phyloP scores from a whole-genome alignment of 2,113 vertebrate species.

The Pyrgilauda ruficollis region DNA sequence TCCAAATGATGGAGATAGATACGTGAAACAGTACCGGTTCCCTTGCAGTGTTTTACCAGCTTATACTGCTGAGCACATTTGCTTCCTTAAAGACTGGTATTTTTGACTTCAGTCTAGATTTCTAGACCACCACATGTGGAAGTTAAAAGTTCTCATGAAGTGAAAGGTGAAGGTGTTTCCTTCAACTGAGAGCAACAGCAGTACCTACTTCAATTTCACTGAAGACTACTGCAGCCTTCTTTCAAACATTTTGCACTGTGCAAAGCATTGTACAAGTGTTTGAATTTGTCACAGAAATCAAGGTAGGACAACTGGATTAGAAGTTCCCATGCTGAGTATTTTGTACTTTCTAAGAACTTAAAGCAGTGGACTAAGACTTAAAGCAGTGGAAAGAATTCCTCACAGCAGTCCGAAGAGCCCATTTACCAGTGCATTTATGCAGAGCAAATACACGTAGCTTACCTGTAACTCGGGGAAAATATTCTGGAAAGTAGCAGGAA shows the following conservation, averaged over 20 bases:
- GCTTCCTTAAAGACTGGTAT: neutral
- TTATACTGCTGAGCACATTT: neutral
- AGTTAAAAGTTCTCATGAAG: neutral
- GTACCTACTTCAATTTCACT: neutral
- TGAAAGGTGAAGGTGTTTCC: neutral
- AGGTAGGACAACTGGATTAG: neutral
- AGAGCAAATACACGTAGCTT: fast-evolving
- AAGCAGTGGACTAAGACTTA: neutral
- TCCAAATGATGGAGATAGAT: neutral
- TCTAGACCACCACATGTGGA: neutral
- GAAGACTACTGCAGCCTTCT: neutral
- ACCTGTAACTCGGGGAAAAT: neutral
- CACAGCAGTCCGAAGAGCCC: fast-evolving
- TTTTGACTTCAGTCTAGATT: neutral
- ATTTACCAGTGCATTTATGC: neutral
- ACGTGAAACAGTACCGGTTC: neutral
- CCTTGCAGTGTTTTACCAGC: neutral
- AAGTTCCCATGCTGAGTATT: neutral
- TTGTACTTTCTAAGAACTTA: neutral
- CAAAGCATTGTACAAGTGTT: neutral
- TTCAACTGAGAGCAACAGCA: neutral
- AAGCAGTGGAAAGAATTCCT: neutral
- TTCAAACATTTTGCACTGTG: neutral
- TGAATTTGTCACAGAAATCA: neutral
- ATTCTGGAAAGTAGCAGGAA: neutral